Percentiles rank a stretch among this genome's conserved stretches.
Conservation (phyloP, 1,140 invertebrate genomes). For the Brachionus rubens region DNA sequence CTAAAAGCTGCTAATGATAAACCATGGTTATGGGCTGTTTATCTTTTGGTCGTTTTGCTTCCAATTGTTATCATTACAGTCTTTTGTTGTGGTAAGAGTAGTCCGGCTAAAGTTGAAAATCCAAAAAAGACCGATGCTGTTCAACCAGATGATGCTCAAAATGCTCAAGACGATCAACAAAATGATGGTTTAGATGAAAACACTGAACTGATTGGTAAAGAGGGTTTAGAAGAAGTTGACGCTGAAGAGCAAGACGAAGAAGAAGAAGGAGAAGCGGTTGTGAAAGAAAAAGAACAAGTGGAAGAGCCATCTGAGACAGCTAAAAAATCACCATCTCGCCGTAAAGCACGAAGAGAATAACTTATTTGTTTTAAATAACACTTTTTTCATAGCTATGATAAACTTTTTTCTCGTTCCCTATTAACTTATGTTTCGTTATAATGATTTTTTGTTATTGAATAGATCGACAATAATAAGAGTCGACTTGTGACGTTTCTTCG, state of each 20-base stretch:
- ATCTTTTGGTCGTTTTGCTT: constrained; percentile 75
- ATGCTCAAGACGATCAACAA: constrained; percentile 53
- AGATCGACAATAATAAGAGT: too few relatives aligned
- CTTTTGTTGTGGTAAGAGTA: constrained; percentile 66
- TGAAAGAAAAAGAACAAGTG: neutral
- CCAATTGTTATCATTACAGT: constrained; percentile 74
- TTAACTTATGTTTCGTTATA: too few relatives aligned
- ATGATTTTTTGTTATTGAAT: too few relatives aligned
- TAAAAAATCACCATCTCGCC: neutral
- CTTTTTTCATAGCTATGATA: neutral
- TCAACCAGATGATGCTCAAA: constrained; percentile 59
- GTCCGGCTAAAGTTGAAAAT: constrained; percentile 54
- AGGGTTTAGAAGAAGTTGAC: constrained; percentile 46
- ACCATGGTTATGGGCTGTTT: constrained; percentile 84
- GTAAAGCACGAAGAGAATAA: constrained; percentile 30
- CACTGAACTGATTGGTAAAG: neutral
- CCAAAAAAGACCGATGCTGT: constrained; percentile 67
- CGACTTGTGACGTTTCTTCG: too few relatives aligned
- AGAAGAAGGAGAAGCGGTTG: too few relatives aligned
- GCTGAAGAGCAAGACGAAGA: constrained; percentile 49
- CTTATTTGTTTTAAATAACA: neutral
- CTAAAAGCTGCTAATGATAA: constrained; percentile 78
- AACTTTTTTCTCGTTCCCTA: constrained; percentile 48
- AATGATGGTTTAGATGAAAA: constrained; percentile 50
- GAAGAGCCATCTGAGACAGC: neutral